Conservation (phyloP, 1,140 invertebrate genomes). For the Lasioglossum baleicum region DNA sequence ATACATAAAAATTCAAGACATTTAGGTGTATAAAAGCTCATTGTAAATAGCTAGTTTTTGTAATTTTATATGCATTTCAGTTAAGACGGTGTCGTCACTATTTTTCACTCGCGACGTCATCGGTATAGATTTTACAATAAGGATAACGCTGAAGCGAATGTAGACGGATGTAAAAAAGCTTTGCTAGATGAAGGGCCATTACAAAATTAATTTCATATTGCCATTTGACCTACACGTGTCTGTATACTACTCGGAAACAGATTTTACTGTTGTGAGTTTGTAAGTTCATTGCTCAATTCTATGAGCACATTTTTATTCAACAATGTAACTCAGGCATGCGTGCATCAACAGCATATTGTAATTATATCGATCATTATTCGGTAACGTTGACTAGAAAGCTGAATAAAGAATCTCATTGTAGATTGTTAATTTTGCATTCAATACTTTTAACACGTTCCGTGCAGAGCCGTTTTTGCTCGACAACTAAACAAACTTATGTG, state of each 20-base stretch:
- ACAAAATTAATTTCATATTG: neutral
- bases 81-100: neutral
- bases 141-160: neutral
- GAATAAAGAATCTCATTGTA: constrained; percentile 34
- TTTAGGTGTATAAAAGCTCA: neutral
- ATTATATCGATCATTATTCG: neutral
- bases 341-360: neutral
- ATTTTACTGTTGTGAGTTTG: neutral
- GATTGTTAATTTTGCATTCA: constrained; percentile 6
- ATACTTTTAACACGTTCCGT: neutral
- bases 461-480: too few relatives aligned
- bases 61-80: constrained; percentile 23
- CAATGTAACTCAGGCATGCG: neutral
- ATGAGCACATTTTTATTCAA: neutral
- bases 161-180: neutral
- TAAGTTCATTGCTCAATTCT: constrained; percentile 29
- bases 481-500: too few relatives aligned
- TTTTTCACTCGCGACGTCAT: neutral
- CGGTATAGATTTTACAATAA: neutral
- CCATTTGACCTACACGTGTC: neutral
- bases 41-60: constrained; percentile 27
- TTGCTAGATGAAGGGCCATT: neutral
- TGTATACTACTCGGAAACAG: neutral
- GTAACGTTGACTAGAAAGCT: neutral
- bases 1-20: too few relatives aligned